A percentile compares a stretch with the other conserved stretches of the same genome.
Conservation (phyloP, 2,113 vertebrate genomes). For the Cephalopterus ornatus region DNA sequence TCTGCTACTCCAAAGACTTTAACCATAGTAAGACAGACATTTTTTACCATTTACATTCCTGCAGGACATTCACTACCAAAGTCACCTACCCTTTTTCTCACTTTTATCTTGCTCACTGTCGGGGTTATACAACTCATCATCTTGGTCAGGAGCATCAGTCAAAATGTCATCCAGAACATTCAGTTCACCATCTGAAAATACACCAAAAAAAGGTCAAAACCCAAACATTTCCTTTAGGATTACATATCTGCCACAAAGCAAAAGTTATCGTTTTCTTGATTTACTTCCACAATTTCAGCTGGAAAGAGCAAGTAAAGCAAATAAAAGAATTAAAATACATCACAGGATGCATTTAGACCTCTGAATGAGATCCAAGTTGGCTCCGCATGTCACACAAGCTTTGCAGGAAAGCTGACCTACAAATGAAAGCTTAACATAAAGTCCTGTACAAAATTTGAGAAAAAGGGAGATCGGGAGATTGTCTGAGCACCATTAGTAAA, state of each 20-base stretch:
- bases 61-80: background rate
- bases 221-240: background rate
- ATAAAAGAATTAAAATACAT: background rate
- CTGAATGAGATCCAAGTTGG: background rate
- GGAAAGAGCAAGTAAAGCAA: background rate
- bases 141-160: conserved; percentile 97
- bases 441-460: background rate
- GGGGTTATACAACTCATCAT: conserved; percentile 95
- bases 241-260: background rate
- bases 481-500: background rate
- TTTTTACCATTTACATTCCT: background rate
- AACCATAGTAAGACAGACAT: background rate
- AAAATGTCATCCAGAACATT: conserved; percentile 96
- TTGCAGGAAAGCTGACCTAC: background rate
- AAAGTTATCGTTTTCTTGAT: rapidly evolving
- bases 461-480: background rate
- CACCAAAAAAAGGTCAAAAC: background rate
- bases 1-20: background rate
- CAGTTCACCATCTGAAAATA: conserved; percentile 89
- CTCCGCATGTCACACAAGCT: background rate
- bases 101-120: conserved; percentile 90
- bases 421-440: background rate
- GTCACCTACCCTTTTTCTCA: conserved; percentile 91
- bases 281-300: background rate
- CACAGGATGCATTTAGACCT: background rate